Conservation (phyloP, 2,797 vertebrate species). For the Chanos chanos region DNA sequence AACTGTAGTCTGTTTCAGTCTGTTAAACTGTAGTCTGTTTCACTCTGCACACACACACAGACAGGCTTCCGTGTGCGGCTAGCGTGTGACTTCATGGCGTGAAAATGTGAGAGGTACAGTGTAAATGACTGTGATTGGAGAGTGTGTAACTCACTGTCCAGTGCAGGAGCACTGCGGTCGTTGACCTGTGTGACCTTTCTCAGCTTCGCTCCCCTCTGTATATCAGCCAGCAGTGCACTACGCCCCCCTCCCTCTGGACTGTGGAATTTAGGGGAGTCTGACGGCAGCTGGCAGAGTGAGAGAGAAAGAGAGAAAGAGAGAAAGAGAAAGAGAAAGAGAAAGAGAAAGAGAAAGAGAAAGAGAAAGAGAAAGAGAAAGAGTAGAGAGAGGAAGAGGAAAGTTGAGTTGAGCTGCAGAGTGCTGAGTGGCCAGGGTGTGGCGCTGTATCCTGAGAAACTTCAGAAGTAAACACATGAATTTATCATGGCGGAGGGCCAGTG, state of each 20-base stretch:
- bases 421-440: neutral
- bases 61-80: too few species aligned
- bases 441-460: slow-evolving; percentile 2
- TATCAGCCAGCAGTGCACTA: slow-evolving; percentile 85
- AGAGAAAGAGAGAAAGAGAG: neutral
- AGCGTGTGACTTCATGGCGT: too few species aligned
- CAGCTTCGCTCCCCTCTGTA: slow-evolving; percentile 87
- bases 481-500: slow-evolving; percentile 44
- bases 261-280: slow-evolving; percentile 54
- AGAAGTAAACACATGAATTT: slow-evolving; percentile 43
- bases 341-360: neutral
- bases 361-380: neutral
- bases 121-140: neutral
- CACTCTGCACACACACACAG: too few species aligned
- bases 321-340: neutral
- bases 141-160: slow-evolving; percentile 90
- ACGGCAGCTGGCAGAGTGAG: slow-evolving; percentile 43
- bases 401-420: too few species aligned
- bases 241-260: slow-evolving; percentile 71
- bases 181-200: slow-evolving; percentile 85
- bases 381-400: too few species aligned
- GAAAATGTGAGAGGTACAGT: too few species aligned
- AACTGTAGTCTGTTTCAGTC: too few species aligned
- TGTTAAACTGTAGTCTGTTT: too few species aligned
- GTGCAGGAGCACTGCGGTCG: slow-evolving; percentile 84